Conservation (phyloP, 2,113 vertebrate species). For the Calypte anna region DNA sequence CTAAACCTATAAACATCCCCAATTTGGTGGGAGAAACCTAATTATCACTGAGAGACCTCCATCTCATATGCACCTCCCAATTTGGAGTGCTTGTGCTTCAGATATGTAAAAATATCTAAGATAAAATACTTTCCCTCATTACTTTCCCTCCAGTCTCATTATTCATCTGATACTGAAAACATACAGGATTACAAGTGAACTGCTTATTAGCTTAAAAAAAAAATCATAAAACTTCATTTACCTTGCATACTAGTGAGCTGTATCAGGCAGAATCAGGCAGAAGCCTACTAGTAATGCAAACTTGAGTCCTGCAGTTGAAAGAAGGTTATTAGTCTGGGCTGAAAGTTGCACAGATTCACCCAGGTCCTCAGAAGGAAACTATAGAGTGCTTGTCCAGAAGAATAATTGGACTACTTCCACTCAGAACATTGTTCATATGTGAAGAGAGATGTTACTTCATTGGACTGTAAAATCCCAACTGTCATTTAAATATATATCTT, state of each 20-base stretch:
- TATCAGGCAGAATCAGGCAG: background rate
- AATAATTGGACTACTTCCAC: background rate
- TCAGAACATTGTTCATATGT: background rate
- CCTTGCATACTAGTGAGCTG: background rate
- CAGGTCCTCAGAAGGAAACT: background rate
- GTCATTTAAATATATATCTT: background rate
- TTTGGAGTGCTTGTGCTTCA: background rate
- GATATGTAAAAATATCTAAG: background rate
- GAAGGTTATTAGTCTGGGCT: background rate
- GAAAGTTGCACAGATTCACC: background rate
- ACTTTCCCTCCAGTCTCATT: background rate
- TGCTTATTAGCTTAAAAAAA: background rate
- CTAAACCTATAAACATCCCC: background rate
- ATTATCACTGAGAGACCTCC: background rate
- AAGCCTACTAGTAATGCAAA: background rate
- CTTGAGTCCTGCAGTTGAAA: background rate
- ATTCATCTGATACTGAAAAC: background rate
- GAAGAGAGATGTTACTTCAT: background rate
- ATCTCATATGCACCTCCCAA: background rate
- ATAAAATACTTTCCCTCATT: background rate
- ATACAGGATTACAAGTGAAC: background rate
- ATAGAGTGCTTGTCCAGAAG: background rate
- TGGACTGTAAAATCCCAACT: background rate
- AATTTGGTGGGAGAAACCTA: background rate
- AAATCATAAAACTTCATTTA: background rate